Base-by-base conservation (phyloP, 1,140 invertebrate genomes). In the Drosophila sp. region DNA sequence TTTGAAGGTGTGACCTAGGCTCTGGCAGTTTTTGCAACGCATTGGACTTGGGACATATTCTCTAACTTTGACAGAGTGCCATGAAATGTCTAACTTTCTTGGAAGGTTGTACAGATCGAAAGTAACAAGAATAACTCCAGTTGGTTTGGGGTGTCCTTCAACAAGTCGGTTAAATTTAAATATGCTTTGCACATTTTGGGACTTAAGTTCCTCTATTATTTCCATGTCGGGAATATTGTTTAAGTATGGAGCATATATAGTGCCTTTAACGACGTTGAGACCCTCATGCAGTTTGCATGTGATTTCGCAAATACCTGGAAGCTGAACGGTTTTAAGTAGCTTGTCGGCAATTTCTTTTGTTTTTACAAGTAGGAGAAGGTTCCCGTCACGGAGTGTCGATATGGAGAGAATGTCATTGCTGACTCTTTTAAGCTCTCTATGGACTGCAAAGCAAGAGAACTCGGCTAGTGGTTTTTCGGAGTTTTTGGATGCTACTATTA, bases 31-130 rank as follows among this genome's bases (percentile, higher is more conserved):
- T 44, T 47, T 67, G 56, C 65, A 67, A n/a, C 66, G n/a, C 66
- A 62, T 69, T 44, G 66, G 44, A 60, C 61, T 69, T n/a, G 58
- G 66, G 25, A 62, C 30, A n/a, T 62, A 69, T 61, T 62, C 58
- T 23, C n/a, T n/a, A 27, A 68, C 66, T 29, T 40, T 40, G 23
- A 47, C 55, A 27, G 38, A 47, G 30, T 50, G 40, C 66, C 66
- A 68, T n/a, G 33, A 58, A 25, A 68, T 56, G 17, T 66, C 55
- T 11, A 60, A 23, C 33, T 68, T 68, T 35, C 35, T 55, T 11
- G 64, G 38, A 32, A 66, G 38, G 17, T 17, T 56, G 33, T 66
- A 66, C 23, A 40, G 50, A 27, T 66, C 33, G 30, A 66, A 61
- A 17, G 64, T 56, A 23, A 55, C 23, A 11, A 66, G 50, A 35